Evolutionary conservation across 2,888 invertebrate species (phyloP).

Genomic region (Poecilus cupreus): DNA sequence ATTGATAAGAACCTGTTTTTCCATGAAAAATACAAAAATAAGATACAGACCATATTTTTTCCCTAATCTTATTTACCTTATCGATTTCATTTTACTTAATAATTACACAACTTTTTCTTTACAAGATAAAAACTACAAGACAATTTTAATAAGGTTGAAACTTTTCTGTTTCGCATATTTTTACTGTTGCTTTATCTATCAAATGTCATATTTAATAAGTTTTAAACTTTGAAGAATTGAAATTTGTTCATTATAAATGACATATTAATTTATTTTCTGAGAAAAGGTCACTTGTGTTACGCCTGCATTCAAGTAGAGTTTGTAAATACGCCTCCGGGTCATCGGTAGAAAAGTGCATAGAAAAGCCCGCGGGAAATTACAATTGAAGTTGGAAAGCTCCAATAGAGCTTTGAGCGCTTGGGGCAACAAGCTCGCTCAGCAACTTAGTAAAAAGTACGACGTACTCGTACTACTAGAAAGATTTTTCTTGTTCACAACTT

Average conservation of each 20-base stretch:
- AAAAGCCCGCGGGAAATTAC: conserved; percentile 42
- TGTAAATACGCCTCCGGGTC: neutral
- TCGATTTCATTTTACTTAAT: neutral
- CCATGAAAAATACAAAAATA: neutral
- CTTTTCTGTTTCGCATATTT: no score
- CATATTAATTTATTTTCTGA: neutral
- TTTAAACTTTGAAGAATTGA: neutral
- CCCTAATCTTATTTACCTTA: neutral
- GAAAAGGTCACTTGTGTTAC: neutral
- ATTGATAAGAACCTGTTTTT: neutral
- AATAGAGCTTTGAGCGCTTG: conserved; percentile 19
- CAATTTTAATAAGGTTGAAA: no score
- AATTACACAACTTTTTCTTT: neutral
- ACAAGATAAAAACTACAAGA: neutral
- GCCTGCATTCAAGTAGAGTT: neutral
- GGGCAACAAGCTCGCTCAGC: conserved; percentile 7
- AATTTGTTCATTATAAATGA: neutral
- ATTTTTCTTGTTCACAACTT: conserved; percentile 29
- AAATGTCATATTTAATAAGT: no score
- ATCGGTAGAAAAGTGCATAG: conserved; percentile 18
- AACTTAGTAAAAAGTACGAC: conserved; percentile 21
- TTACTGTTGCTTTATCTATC: no score
- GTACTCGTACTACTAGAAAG: conserved; percentile 4
- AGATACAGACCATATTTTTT: neutral
- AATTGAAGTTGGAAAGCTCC: conserved; percentile 39